Base-by-base conservation (phyloP, 2,113 vertebrate species). In the Tenebrosternarchus preto region DNA sequence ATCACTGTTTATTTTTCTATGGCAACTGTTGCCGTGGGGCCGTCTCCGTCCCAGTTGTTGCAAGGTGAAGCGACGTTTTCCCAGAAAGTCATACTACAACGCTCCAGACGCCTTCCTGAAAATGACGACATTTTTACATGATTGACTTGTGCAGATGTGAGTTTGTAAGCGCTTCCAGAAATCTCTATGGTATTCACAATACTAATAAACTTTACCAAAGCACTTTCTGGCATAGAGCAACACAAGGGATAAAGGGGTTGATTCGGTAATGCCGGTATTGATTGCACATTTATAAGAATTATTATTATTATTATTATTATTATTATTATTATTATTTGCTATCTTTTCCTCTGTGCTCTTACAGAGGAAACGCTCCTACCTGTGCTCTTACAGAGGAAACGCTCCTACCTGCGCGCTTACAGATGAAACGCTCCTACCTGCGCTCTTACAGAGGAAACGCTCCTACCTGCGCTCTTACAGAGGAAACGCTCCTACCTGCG, bases 131-230 rank as follows among this genome's bases (percentile, higher is more conserved):
- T 0, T 33, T 55, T 50, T 25, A 39, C 24, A 36, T 33, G 69
- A 19, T 1, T 17, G 31, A 31, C 11, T 20, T 22, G 24, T 59
- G 12, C 46, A 20, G 3, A 20, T 2, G 29, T 6, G 24, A 27
- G 25, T 20, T n/a, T n/a, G n/a, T n/a, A n/a, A 5, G 20, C 61
- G 27, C n/a, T 82, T 72, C 67, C 59, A 53, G 73, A 57, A 61
- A 71, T 27, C 9, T 11, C 64, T 31, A 24, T 63, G 50, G 56
- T 78, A 36, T 22, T 57, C 50, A 74, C 39, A 25, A 78, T 66
- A 33, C 29, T 81, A 33, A 82, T 80, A 55, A 72, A 72, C 33
- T 86, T 84, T 84, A 78, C 59, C 75, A 3, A 59, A 82, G 72
- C 71, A 73, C 61, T 53, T 43, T 39, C 67, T 59, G 53, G 78